Evolutionary conservation across 1,140 invertebrate genomes (phyloP), one percentile per base, ranked within the genome.

Genomic region (Dinothrombium tinctorium): DNA sequence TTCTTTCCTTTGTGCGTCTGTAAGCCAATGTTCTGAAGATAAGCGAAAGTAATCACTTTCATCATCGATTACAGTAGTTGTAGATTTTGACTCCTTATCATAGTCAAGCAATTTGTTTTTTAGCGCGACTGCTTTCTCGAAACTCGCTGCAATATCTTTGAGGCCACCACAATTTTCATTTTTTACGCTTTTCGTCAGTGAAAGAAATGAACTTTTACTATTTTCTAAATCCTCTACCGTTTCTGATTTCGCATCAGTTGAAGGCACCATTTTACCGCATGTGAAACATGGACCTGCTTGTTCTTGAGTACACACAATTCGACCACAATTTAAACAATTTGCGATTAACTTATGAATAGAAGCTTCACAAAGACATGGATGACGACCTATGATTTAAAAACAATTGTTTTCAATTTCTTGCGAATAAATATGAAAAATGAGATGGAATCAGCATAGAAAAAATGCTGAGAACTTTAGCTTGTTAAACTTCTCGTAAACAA

Each of bases 251-350:
- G n/a, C n/a, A n/a, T n/a, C n/a, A n/a, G n/a, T n/a, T n/a, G n/a
- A n/a, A n/a, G n/a, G n/a, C n/a, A n/a, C n/a, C n/a, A n/a, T n/a
- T n/a, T n/a, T n/a, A n/a, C 71, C 76, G 64, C 94, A 99, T 52
- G 77, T 89, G 9, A 92, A 66, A 56, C 92, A 98, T 2, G 84
- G 81, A 1, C 92, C 92, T 25, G 84, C 75, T 2, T 90, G 89
- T 65, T 99, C 92, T 62, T 95, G 87, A 40, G 69, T 68, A 62
- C 90, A 98, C 19, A 96, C 78, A 52, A 98, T 78, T 46, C 86
- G 64, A 0, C 92, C 92, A 65, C 92, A 99, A 39, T 71, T 70
- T 0, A 80, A 53, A 52, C 92, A 99, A 60, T 98, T 99, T 54
- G 79, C 87, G 35, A 98, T 69, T 9, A 99, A 60, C 37, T 69